phyloP scores from a whole-genome alignment of 92 coral and sea anemone genomes.

The Epizoanthus stellaris region DNA sequence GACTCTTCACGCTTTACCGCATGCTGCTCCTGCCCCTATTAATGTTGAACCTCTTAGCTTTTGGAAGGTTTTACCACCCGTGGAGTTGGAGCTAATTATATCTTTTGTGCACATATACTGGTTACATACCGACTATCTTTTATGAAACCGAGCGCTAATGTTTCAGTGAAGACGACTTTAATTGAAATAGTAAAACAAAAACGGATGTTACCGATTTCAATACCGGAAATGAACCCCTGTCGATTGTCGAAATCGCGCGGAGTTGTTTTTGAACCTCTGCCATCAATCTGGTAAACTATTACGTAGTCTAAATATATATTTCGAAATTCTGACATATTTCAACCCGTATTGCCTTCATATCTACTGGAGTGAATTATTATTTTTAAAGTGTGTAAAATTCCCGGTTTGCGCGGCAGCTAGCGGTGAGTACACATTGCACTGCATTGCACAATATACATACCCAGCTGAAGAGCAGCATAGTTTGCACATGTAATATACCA shows the following conservation, averaged over 20 bases:
- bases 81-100: background rate
- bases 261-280: no score
- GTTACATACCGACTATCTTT: background rate
- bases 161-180: background rate
- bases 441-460: constrained; percentile 13
- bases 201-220: background rate
- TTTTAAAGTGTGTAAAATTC: constrained; percentile 1
- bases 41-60: background rate
- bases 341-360: background rate
- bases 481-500: constrained; percentile 16
- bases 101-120: background rate
- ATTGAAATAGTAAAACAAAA: background rate
- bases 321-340: background rate
- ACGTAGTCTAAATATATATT: no score
- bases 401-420: background rate
- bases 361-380: background rate
- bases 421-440: background rate
- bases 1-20: no score
- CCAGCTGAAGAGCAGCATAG: background rate
- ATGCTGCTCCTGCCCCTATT: background rate
- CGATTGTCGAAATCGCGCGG: no score
- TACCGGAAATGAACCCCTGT: constrained; percentile 25
- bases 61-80: background rate
- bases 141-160: background rate
- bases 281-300: no score